Evolutionary conservation across 1,140 invertebrate species (phyloP).

Genomic region (Nasonia giraulti): DNA sequence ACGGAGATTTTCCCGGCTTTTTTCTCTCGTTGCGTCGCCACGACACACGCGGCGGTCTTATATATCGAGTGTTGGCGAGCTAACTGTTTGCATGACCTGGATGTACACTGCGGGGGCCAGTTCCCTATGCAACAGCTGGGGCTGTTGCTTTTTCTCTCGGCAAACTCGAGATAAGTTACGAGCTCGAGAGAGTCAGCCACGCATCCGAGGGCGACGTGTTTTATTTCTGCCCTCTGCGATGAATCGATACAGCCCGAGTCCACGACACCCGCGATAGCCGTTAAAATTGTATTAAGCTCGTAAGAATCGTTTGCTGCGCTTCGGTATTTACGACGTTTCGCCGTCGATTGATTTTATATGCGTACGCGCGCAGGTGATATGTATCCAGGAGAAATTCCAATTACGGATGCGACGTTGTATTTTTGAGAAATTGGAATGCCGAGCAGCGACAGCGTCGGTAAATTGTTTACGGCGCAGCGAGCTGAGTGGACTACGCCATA

Average conservation of each 20-base stretch:
- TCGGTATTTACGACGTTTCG: too few species aligned
- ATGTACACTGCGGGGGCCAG: background rate
- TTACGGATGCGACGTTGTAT: too few species aligned
- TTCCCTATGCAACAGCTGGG: constrained; percentile 4
- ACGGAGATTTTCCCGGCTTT: background rate
- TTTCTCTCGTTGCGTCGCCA: background rate
- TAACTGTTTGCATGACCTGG: constrained; percentile 38
- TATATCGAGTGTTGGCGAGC: background rate
- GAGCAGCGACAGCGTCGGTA: too few species aligned
- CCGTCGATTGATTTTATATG: too few species aligned
- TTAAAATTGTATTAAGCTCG: background rate
- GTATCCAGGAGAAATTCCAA: too few species aligned
- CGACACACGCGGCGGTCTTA: background rate
- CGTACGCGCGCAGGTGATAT: too few species aligned
- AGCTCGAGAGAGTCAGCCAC: background rate
- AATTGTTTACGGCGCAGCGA: too few species aligned
- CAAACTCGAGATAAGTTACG: constrained; percentile 21
- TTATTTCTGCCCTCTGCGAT: background rate
- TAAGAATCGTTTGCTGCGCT: background rate
- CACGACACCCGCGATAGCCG: background rate
- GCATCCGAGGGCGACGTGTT: constrained; percentile 6
- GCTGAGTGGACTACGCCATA: too few species aligned
- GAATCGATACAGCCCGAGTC: background rate
- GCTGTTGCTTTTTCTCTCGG: constrained; percentile 1
- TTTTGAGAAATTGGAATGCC: too few species aligned